These are phyloP conservation scores for Bombus terrestris DNA, from an alignment of 1,140 invertebrate genomes.

Conservation along the genomic window DNA sequence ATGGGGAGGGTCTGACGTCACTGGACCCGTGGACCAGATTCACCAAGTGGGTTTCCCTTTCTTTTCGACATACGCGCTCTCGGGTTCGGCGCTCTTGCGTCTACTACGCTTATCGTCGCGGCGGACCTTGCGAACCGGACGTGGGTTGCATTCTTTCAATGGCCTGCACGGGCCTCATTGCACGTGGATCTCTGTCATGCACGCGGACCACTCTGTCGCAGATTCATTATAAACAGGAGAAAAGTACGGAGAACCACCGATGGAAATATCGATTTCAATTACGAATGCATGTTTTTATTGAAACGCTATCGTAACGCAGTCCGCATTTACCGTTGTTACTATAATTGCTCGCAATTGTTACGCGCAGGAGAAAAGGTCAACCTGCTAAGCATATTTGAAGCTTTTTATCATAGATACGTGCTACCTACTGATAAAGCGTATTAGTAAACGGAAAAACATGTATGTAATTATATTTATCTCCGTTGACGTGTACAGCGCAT, in stretches of 20 bases:
- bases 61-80: conserved; percentile 42
- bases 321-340: background rate
- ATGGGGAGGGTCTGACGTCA: conserved; percentile 65
- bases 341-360: background rate
- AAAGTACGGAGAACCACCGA: background rate
- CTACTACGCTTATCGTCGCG: conserved; percentile 41
- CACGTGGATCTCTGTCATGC: background rate
- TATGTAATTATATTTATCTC: conserved; percentile 16
- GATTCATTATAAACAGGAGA: background rate
- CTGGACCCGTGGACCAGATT: conserved; percentile 60
- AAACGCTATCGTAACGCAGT: background rate
- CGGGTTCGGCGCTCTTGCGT: conserved; percentile 41
- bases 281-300: background rate
- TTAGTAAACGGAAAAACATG: conserved; percentile 11
- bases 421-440: conserved; percentile 1
- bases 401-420: conserved; percentile 24
- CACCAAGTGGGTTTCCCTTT: conserved; percentile 58
- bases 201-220: background rate
- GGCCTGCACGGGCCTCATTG: conserved; percentile 20
- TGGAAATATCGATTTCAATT: background rate
- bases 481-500: background rate
- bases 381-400: conserved; percentile 3
- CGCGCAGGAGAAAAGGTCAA: conserved; percentile 4
- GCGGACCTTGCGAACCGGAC: conserved; percentile 7
- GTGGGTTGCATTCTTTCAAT: conserved; percentile 22